These are phyloP conservation scores for Aphelocoma californica DNA, from an alignment of 2,797 vertebrate species.

Conservation along the genomic window DNA sequence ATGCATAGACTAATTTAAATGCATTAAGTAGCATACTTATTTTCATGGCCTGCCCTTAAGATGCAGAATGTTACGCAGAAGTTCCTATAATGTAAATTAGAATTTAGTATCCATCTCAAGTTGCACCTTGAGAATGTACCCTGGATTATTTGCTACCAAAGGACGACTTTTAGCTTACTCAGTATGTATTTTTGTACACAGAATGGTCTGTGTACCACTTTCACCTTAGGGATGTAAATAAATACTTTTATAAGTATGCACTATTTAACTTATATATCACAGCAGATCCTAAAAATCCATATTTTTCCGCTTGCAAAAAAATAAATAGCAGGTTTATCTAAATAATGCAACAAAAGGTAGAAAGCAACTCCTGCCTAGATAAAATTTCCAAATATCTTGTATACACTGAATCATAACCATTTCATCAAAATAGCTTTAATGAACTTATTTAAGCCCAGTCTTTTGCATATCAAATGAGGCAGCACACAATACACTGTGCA, in stretches of 20 bases:
- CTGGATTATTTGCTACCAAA: not conserved
- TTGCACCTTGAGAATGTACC: not conserved
- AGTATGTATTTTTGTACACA: not conserved
- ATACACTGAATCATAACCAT: not conserved
- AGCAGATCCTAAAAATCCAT: not conserved
- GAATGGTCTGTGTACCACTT: not conserved
- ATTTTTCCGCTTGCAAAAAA: not conserved
- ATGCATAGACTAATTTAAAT: conserved; percentile 46
- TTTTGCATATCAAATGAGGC: not conserved
- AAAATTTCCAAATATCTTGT: not conserved
- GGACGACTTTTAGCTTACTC: not conserved
- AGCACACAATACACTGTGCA: not conserved
- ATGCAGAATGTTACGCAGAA: not conserved
- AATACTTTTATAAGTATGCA: not conserved
- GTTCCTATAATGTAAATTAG: conserved; percentile 38
- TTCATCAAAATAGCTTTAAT: conserved; percentile 13
- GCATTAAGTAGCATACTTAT: conserved; percentile 32
- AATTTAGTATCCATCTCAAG: not conserved
- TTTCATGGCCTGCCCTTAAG: conserved; percentile 2
- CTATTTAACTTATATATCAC: not conserved
- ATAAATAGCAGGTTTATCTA: not conserved
- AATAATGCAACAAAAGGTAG: not conserved
- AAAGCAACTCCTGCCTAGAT: not conserved
- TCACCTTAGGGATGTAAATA: not conserved
- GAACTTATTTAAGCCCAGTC: not conserved